Conservation (phyloP, 2,888 invertebrate species). For the Microctonus aethiopoides region DNA sequence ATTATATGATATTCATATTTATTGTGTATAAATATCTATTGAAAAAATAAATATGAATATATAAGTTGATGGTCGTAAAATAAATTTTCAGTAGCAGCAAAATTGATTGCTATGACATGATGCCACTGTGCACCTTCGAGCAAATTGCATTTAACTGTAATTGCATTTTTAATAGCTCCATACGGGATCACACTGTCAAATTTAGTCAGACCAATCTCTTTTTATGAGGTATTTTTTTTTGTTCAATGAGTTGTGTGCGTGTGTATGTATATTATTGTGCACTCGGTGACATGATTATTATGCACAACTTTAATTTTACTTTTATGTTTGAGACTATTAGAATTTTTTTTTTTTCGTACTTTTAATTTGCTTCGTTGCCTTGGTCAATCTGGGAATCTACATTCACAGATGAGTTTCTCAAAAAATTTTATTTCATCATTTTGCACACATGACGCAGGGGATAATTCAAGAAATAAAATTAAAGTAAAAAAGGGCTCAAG, state of each 20-base stretch:
- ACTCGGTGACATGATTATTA: slow-evolving; percentile 21
- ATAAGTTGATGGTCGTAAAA: slow-evolving; percentile 38
- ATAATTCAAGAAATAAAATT: too few relatives aligned
- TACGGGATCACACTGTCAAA: slow-evolving; percentile 51
- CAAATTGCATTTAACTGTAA: slow-evolving; percentile 57
- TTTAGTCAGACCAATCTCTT: slow-evolving; percentile 52
- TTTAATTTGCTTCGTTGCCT: not conserved
- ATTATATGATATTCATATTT: too few relatives aligned
- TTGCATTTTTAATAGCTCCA: slow-evolving; percentile 58
- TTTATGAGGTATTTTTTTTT: slow-evolving; percentile 49
- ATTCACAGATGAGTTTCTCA: slow-evolving; percentile 41
- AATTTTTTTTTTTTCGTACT: slow-evolving; percentile 23
- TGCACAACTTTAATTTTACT: not conserved
- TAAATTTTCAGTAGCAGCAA: slow-evolving; percentile 23
- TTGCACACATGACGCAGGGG: too few relatives aligned
- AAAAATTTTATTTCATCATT: slow-evolving; percentile 18
- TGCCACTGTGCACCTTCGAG: slow-evolving; percentile 39
- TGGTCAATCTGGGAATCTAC: slow-evolving; percentile 36
- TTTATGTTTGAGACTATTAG: slow-evolving; percentile 33
- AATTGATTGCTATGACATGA: not conserved
- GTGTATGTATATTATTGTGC: not conserved
- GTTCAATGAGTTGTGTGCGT: not conserved
- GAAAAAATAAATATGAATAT: slow-evolving; percentile 36
- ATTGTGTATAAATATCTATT: not conserved
- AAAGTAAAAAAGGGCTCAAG: too few relatives aligned